A percentile compares a stretch with the other conserved stretches of the same genome.
These are phyloP conservation scores for Julus scanicus DNA, from an alignment of 2,888 invertebrate species.

Conservation along the genomic window DNA sequence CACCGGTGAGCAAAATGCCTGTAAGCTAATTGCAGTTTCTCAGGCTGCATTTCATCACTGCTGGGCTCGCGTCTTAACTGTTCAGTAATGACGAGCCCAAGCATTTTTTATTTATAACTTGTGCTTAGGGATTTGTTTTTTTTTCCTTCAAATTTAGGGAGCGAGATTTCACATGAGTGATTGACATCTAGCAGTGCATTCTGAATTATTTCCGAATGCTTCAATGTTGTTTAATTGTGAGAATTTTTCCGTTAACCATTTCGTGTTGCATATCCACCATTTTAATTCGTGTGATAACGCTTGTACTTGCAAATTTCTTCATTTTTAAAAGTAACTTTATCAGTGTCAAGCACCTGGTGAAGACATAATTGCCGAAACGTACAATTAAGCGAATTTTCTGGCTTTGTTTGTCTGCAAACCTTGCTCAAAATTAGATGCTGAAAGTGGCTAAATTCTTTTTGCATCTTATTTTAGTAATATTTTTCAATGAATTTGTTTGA, in stretches of 20 bases:
- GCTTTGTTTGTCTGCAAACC: no score
- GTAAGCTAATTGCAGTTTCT: background rate
- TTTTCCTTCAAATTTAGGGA: conserved; percentile 15
- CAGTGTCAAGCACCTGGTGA: no score
- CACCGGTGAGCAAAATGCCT: conserved; percentile 44
- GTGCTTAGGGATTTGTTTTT: conserved; percentile 42
- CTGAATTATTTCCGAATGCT: conserved; percentile 2
- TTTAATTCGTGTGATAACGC: no score
- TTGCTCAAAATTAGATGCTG: no score
- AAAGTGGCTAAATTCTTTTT: no score
- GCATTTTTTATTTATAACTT: background rate
- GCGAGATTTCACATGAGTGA: conserved; percentile 27
- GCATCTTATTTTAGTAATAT: no score
- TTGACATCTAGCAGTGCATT: conserved; percentile 24
- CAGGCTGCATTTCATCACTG: background rate
- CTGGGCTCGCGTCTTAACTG: conserved; percentile 3
- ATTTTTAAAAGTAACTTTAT: no score
- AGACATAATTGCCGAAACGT: no score
- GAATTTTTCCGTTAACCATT: conserved; percentile 28
- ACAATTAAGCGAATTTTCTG: no score
- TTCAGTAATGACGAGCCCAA: background rate
- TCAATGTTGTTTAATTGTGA: conserved; percentile 31
- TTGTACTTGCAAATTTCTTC: no score
- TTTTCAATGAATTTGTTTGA: no score
- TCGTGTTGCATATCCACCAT: background rate